Conservation (phyloP, 1,140 invertebrate species). For the Nomia melanderi region DNA sequence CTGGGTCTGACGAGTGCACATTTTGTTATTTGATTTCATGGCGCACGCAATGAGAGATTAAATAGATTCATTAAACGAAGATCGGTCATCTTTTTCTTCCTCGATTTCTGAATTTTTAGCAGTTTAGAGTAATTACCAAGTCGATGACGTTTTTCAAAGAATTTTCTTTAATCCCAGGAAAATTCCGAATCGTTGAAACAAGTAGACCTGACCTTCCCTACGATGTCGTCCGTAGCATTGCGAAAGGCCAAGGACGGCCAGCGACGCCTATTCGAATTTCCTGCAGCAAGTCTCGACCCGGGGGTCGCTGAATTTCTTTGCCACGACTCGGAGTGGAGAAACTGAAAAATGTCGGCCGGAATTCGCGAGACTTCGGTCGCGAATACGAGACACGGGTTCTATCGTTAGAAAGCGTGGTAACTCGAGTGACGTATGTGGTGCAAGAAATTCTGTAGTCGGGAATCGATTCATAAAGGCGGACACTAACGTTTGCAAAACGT, state of each 20-base stretch:
- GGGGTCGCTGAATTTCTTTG: slow-evolving; percentile 3
- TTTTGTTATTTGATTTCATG: no score
- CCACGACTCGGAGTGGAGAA: no score
- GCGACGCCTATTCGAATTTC: background rate
- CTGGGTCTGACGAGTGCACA: no score
- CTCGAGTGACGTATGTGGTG: slow-evolving; percentile 63
- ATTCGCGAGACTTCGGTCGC: slow-evolving; percentile 48
- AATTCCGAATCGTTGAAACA: slow-evolving; percentile 30
- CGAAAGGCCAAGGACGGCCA: slow-evolving; percentile 41
- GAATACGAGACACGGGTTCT: slow-evolving; percentile 57
- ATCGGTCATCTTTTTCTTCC: background rate
- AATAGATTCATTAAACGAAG: background rate
- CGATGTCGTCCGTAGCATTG: slow-evolving; percentile 17
- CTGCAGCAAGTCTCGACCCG: background rate
- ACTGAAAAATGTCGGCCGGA: slow-evolving; percentile 36
- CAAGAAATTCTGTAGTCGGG: slow-evolving; percentile 56
- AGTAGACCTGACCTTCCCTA: slow-evolving; percentile 51
- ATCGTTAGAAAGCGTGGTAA: slow-evolving; percentile 68
- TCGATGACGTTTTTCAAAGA: slow-evolving; percentile 12
- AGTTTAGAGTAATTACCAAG: slow-evolving; percentile 36
- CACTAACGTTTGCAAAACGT: slow-evolving; percentile 7
- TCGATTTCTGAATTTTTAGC: slow-evolving; percentile 21
- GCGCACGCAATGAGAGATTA: no score
- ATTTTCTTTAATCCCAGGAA: slow-evolving; percentile 5
- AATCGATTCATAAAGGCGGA: slow-evolving; percentile 56